A percentile compares a stretch with the other conserved stretches of the same genome.
Evolutionary conservation across 2,113 vertebrate genomes (phyloP).

Genomic region (Perca schrenkii): DNA sequence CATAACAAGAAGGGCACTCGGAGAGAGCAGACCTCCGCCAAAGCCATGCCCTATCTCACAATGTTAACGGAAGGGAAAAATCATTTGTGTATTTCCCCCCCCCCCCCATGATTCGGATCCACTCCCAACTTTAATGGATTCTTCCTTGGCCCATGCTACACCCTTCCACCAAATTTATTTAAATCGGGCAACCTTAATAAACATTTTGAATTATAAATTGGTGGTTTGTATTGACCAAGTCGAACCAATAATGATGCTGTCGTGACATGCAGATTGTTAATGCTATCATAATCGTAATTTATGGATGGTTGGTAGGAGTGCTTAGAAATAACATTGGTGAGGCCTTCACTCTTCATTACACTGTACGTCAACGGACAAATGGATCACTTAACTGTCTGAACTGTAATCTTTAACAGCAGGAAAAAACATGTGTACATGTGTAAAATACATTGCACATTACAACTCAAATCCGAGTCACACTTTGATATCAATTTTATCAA

Average conservation of each 20-base stretch:
- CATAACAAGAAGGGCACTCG: background rate
- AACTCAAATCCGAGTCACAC: background rate
- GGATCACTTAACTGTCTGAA: background rate
- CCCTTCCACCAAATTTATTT: too few species aligned
- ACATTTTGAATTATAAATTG: background rate
- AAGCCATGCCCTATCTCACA: too few species aligned
- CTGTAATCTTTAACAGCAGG: background rate
- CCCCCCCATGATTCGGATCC: too few species aligned
- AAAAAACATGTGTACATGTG: background rate
- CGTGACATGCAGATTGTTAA: background rate
- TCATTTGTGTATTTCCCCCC: too few species aligned
- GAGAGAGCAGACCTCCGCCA: too few species aligned
- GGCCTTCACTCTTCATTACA: constrained; percentile 28
- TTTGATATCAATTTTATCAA: constrained; percentile 4
- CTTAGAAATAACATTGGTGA: background rate
- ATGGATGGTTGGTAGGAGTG: background rate
- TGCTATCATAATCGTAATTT: constrained; percentile 2
- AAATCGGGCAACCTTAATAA: background rate
- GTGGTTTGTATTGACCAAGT: background rate
- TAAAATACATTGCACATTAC: background rate
- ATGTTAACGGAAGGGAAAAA: too few species aligned
- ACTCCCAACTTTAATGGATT: too few species aligned
- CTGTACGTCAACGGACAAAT: constrained; percentile 17
- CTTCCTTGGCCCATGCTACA: too few species aligned
- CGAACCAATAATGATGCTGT: background rate